phyloP scores from a whole-genome alignment of 2,797 vertebrate genomes.

The Pseudocheirus occidentalis region DNA sequence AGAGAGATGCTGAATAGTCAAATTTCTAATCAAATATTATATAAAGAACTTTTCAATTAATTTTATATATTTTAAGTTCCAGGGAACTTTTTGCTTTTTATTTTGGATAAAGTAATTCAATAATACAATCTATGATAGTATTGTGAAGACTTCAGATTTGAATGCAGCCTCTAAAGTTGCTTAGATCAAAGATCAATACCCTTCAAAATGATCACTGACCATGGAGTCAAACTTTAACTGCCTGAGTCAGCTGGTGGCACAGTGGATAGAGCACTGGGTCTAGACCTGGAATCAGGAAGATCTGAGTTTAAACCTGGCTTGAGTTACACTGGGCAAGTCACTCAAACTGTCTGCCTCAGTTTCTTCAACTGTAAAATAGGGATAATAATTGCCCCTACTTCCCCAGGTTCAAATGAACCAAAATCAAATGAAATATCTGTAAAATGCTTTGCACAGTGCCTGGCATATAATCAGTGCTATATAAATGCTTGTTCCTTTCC shows the following conservation, averaged over 20 bases:
- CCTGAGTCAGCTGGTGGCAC: neutral
- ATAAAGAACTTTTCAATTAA: slow-evolving; percentile 38
- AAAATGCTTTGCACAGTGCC: neutral
- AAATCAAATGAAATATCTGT: slow-evolving; percentile 21
- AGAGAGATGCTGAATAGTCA: neutral
- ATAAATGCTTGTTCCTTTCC: slow-evolving; percentile 21
- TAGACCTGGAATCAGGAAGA: neutral
- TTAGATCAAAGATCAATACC: neutral
- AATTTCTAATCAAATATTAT: neutral
- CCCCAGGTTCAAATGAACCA: neutral
- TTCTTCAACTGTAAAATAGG: neutral
- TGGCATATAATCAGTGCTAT: neutral
- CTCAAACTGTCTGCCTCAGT: neutral
- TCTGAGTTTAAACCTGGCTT: slow-evolving; percentile 9
- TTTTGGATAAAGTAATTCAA: slow-evolving; percentile 48
- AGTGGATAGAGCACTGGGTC: neutral
- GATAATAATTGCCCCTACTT: neutral
- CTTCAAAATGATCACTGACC: neutral
- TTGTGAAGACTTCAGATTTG: slow-evolving; percentile 7
- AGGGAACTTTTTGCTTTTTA: slow-evolving; percentile 16
- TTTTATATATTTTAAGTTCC: slow-evolving; percentile 32
- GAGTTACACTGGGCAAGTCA: neutral
- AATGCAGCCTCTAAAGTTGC: neutral
- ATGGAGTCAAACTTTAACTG: neutral
- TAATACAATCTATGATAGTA: neutral